A percentile compares a stretch with the other conserved stretches of the same genome.
phyloP scores from a whole-genome alignment of 2,888 invertebrate species.

The Drosophila acutilabella region DNA sequence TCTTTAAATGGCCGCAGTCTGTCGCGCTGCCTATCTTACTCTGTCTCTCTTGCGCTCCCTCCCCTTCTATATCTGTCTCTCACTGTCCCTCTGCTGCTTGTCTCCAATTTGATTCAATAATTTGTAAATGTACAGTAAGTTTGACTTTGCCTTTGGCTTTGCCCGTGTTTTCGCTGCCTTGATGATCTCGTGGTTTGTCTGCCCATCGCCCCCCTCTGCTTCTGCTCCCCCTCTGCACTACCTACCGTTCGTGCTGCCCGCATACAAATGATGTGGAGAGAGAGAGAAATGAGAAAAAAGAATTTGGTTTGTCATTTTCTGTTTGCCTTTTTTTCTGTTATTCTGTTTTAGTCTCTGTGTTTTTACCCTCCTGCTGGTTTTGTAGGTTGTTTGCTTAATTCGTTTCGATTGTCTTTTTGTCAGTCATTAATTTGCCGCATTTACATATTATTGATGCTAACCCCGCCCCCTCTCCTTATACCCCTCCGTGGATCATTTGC shows the following conservation, averaged over 20 bases:
- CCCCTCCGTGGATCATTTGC: conserved; percentile 54
- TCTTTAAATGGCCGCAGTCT: conserved; percentile 26
- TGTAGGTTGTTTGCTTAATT: conserved; percentile 79
- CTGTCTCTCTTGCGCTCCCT: neutral
- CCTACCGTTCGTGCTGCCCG: conserved; percentile 44
- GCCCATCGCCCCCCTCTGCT: neutral
- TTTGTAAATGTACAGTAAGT: conserved; percentile 40
- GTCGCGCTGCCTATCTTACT: conserved; percentile 25
- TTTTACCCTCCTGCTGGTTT: conserved; percentile 46
- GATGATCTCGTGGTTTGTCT: conserved; percentile 62
- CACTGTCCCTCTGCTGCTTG: neutral
- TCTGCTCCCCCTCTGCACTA: conserved; percentile 1
- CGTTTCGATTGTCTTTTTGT: conserved; percentile 81
- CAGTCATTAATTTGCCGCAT: conserved; percentile 81
- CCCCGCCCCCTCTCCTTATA: neutral
- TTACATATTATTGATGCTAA: conserved; percentile 79
- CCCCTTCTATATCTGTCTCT: neutral
- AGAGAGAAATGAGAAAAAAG: neutral
- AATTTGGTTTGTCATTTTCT: conserved; percentile 48
- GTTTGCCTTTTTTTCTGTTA: conserved; percentile 8
- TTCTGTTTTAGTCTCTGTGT: conserved; percentile 6
- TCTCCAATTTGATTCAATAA: conserved; percentile 80
- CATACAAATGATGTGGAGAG: conserved; percentile 69
- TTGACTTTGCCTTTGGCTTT: conserved; percentile 31
- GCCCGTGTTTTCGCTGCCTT: conserved; percentile 20